phyloP scores from a whole-genome alignment of 1,140 invertebrate genomes.

The Drosophila rufa region DNA sequence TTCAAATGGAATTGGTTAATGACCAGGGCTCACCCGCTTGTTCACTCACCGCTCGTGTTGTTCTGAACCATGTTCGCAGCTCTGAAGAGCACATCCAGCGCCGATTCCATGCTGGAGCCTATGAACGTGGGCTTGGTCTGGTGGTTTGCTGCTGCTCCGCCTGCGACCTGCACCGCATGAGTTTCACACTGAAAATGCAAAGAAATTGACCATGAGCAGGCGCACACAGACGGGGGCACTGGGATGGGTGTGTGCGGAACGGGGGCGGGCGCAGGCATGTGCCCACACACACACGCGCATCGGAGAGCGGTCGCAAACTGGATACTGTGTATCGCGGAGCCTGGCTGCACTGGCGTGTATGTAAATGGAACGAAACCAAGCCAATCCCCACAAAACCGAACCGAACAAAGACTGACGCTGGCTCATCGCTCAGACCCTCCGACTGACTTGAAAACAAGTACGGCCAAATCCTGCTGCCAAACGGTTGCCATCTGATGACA shows the following conservation, averaged over 20 bases:
- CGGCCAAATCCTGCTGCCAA: constrained; percentile 77
- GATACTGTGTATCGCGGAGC: constrained; percentile 40
- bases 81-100: constrained; percentile 94
- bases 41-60: constrained; percentile 86
- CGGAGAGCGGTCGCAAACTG: constrained; percentile 47
- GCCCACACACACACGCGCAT: constrained; percentile 22
- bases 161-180: constrained; percentile 73
- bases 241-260: background rate
- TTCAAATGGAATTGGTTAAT: constrained; percentile 76
- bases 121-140: constrained; percentile 38
- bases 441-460: constrained; percentile 67
- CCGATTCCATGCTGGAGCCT: constrained; percentile 89
- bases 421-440: constrained; percentile 48
- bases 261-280: constrained; percentile 10
- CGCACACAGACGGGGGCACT: constrained; percentile 13
- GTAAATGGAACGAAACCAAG: constrained; percentile 70
- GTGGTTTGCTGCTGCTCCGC: constrained; percentile 42
- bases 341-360: constrained; percentile 54
- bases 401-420: constrained; percentile 73
- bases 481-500: constrained; percentile 64
- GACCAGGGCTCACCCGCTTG: constrained; percentile 22
- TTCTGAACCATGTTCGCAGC: constrained; percentile 96
- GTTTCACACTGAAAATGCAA: constrained; percentile 79
- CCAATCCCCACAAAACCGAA: constrained; percentile 36
- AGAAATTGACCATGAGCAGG: constrained; percentile 70